Percentiles rank a stretch among this genome's conserved stretches.
phyloP scores from a whole-genome alignment of 2,888 invertebrate genomes.

The Notodonta ziczac region DNA sequence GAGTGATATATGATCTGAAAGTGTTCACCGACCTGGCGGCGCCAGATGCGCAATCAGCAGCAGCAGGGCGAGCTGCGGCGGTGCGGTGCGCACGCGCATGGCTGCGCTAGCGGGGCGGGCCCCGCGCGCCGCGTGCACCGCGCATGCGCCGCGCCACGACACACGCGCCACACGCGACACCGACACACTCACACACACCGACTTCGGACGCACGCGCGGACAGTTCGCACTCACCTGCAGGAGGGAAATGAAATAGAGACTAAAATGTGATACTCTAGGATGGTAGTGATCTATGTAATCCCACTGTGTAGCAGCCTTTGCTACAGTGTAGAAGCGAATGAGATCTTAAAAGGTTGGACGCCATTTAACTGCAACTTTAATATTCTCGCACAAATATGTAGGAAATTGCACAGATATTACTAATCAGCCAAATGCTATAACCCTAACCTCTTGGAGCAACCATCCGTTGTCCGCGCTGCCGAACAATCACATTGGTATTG shows the following conservation, averaged over 20 bases:
- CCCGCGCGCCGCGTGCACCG: constrained; percentile 49
- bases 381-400: too few relatives aligned
- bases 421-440: too few relatives aligned
- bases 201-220: constrained; percentile 27
- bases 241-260: background rate
- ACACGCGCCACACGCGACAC: constrained; percentile 35
- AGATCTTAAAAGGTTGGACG: too few relatives aligned
- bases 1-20: background rate
- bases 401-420: too few relatives aligned
- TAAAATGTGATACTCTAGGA: background rate
- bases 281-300: background rate
- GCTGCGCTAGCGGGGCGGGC: constrained; percentile 63
- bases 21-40: constrained; percentile 58
- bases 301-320: too few relatives aligned
- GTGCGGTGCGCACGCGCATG: constrained; percentile 62
- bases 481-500: too few relatives aligned
- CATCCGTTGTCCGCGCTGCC: too few relatives aligned
- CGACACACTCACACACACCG: constrained; percentile 32
- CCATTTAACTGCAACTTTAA: too few relatives aligned
- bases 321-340: too few relatives aligned
- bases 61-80: constrained; percentile 66
- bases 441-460: too few relatives aligned
- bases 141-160: constrained; percentile 31
- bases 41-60: constrained; percentile 59
- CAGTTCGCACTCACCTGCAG: constrained; percentile 8